phyloP scores from a whole-genome alignment of 2,113 vertebrate genomes.

The Nettapus auritus region DNA sequence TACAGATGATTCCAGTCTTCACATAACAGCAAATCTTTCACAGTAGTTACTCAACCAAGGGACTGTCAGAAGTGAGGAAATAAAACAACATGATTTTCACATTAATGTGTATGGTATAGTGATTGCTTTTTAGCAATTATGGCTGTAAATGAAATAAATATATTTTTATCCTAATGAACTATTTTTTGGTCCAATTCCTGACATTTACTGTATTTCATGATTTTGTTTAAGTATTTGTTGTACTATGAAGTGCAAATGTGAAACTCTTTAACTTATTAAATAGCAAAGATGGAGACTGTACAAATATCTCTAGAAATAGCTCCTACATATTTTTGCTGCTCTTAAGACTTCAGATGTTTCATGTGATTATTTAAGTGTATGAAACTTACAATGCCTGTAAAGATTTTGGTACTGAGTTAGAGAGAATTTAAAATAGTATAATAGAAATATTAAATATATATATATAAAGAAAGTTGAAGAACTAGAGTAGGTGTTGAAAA shows the following conservation, averaged over 20 bases:
- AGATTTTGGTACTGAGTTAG: background rate
- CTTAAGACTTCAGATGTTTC: background rate
- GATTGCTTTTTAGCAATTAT: background rate
- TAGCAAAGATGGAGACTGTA: background rate
- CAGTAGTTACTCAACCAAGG: background rate
- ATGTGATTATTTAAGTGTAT: background rate
- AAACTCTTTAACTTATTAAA: background rate
- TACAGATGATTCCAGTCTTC: background rate
- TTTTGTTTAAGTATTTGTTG: background rate
- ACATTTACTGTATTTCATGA: background rate
- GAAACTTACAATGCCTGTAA: background rate
- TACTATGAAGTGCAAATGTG: background rate
- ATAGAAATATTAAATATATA: background rate
- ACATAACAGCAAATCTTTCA: accelerated
- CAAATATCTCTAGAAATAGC: background rate
- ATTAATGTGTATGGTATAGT: background rate
- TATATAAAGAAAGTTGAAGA: background rate
- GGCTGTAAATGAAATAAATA: background rate
- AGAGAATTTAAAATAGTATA: background rate
- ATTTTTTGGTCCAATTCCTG: background rate
- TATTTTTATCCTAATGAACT: background rate
- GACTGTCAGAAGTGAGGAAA: background rate
- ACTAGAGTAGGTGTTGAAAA: background rate
- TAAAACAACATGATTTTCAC: background rate
- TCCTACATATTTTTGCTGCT: background rate